Evolutionary conservation across 2,797 vertebrate species (phyloP).

Genomic region (Lacerta viridis): DNA sequence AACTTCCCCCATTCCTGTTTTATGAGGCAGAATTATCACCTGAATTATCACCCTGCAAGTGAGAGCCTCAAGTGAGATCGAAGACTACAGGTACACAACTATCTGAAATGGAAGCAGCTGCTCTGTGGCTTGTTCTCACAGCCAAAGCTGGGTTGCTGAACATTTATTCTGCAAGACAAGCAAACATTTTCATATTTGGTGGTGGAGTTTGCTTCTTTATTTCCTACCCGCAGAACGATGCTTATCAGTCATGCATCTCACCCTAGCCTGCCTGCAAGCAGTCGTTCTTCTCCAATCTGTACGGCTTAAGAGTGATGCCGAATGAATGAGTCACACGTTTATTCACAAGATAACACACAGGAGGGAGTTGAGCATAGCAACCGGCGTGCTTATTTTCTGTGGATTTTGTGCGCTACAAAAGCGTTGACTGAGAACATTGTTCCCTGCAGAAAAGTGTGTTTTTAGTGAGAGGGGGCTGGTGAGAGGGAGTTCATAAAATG

Average conservation of each 20-base stretch:
- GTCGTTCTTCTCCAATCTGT: background rate
- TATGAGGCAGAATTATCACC: background rate
- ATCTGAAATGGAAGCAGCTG: background rate
- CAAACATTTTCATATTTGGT: background rate
- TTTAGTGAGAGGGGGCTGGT: background rate
- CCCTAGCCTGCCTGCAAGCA: background rate
- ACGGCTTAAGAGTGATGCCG: background rate
- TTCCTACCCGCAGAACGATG: background rate
- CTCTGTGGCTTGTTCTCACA: background rate
- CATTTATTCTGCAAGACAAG: background rate
- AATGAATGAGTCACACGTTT: slow-evolving; percentile 11
- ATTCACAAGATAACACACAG: slow-evolving; percentile 6
- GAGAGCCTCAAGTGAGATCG: background rate
- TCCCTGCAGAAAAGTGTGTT: background rate
- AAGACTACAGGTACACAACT: background rate
- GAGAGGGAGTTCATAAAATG: background rate
- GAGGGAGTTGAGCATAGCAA: slow-evolving; percentile 9
- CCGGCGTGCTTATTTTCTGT: background rate
- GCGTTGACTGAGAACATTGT: background rate
- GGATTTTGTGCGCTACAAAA: background rate
- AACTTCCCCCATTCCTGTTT: background rate
- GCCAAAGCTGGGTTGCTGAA: background rate
- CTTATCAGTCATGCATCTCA: background rate
- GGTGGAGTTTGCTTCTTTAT: background rate
- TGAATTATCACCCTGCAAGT: background rate